Percentiles rank a stretch among this genome's conserved stretches.
These are phyloP conservation scores for Hydrotaea cyrtoneurina DNA, from an alignment of 2,888 invertebrate genomes.

Conservation along the genomic window DNA sequence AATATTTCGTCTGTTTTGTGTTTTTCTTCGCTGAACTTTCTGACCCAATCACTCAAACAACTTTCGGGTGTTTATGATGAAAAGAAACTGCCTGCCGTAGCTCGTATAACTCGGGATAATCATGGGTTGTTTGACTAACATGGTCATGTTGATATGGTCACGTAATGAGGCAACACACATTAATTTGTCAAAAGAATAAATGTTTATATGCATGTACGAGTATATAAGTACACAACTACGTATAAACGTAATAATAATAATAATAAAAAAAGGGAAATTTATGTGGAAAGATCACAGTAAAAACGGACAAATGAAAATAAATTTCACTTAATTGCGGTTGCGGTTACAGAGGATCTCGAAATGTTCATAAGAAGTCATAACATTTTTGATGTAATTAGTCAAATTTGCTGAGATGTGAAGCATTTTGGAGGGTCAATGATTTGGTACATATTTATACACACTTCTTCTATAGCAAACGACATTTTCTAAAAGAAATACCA, in stretches of 20 bases:
- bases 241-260: not conserved
- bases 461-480: too few species aligned
- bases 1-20: not conserved
- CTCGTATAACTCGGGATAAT: not conserved
- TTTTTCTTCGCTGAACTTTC: not conserved
- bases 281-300: not conserved
- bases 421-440: too few species aligned
- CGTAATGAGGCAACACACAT: conserved; percentile 12
- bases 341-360: not conserved
- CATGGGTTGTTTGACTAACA: not conserved
- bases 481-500: not conserved
- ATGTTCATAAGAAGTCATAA: too few species aligned
- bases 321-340: conserved; percentile 10
- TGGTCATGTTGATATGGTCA: conserved; percentile 37
- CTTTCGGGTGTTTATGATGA: not conserved
- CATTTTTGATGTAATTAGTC: too few species aligned
- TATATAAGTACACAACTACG: too few species aligned
- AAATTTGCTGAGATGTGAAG: too few species aligned
- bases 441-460: too few species aligned
- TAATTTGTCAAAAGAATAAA: conserved; percentile 38
- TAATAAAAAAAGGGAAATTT: not conserved
- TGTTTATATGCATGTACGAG: too few species aligned
- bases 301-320: conserved; percentile 19
- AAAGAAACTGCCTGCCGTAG: not conserved
- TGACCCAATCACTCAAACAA: conserved; percentile 14